Conservation (phyloP, 2,797 vertebrate genomes). For the Sebastes matsubarae region DNA sequence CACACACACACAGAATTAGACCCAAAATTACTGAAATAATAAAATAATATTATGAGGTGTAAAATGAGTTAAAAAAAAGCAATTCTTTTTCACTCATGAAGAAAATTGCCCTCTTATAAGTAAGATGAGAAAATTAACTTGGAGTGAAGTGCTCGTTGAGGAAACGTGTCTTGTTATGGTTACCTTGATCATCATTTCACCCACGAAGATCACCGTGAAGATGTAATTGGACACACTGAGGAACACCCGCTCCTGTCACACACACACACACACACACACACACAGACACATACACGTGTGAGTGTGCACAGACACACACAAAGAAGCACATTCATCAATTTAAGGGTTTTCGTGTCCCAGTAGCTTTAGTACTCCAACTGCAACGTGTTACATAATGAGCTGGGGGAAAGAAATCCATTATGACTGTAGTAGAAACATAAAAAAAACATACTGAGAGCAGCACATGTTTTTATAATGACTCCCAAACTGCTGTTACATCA, state of each 20-base stretch:
- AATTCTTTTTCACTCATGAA: slow-evolving; percentile 10
- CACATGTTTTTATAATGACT: slow-evolving; percentile 10
- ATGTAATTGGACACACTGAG: slow-evolving; percentile 97
- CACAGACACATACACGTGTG: slow-evolving; percentile 70
- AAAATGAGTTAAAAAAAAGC: slow-evolving; percentile 40
- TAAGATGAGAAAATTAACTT: slow-evolving; percentile 29
- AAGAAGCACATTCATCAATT: slow-evolving; percentile 18
- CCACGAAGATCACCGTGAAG: slow-evolving; percentile 97
- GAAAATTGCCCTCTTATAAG: slow-evolving; percentile 46
- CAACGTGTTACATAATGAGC: slow-evolving; percentile 42
- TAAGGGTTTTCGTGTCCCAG: slow-evolving; percentile 9
- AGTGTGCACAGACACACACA: slow-evolving; percentile 16
- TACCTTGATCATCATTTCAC: slow-evolving; percentile 99
- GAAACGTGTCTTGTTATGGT: slow-evolving; percentile 57
- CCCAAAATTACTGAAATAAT: slow-evolving; percentile 24
- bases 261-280: slow-evolving; percentile 49
- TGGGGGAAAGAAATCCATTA: slow-evolving; percentile 18
- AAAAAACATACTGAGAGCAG: slow-evolving; percentile 33
- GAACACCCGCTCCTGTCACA: slow-evolving; percentile 92
- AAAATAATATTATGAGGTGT: slow-evolving; percentile 22
- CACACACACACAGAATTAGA: slow-evolving; percentile 16
- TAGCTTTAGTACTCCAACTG: slow-evolving; percentile 18
- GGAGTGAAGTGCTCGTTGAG: slow-evolving; percentile 13
- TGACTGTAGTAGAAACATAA: slow-evolving; percentile 24
- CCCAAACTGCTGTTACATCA: slow-evolving; percentile 29